Evolutionary conservation across 2,888 invertebrate species (phyloP).

Genomic region (Lathronympha strigana): DNA sequence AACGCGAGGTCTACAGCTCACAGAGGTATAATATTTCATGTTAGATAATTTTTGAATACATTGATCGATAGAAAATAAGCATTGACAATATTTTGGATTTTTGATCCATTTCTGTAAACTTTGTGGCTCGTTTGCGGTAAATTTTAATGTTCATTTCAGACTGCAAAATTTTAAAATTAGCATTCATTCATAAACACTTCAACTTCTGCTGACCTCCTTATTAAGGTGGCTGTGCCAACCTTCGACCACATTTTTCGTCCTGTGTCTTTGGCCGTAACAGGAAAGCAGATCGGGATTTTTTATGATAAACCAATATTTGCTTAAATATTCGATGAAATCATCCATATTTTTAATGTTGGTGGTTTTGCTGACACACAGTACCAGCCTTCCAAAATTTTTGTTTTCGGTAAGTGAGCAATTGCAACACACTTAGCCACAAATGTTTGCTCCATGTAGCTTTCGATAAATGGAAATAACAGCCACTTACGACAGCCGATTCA

Average conservation of each 20-base stretch:
- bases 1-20: too few species aligned
- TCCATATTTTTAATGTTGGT: not conserved
- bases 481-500: not conserved
- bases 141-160: not conserved
- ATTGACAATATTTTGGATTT: slow-evolving; percentile 1
- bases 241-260: slow-evolving; percentile 1
- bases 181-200: not conserved
- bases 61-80: not conserved
- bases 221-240: not conserved
- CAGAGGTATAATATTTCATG: not conserved
- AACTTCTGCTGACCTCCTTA: not conserved
- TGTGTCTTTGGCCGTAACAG: not conserved
- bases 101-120: not conserved
- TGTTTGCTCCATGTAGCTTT: not conserved
- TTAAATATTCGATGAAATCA: not conserved
- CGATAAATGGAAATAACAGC: not conserved
- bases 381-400: not conserved
- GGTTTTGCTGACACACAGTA: not conserved
- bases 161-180: not conserved
- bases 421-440: not conserved
- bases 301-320: slow-evolving; percentile 3
- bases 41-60: not conserved
- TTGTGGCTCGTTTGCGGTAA: not conserved
- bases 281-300: not conserved
- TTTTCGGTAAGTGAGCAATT: not conserved